Percentiles rank a stretch among this genome's conserved stretches.
phyloP scores from a whole-genome alignment of 2,888 invertebrate species.

The Tolmerus cingulatus region DNA sequence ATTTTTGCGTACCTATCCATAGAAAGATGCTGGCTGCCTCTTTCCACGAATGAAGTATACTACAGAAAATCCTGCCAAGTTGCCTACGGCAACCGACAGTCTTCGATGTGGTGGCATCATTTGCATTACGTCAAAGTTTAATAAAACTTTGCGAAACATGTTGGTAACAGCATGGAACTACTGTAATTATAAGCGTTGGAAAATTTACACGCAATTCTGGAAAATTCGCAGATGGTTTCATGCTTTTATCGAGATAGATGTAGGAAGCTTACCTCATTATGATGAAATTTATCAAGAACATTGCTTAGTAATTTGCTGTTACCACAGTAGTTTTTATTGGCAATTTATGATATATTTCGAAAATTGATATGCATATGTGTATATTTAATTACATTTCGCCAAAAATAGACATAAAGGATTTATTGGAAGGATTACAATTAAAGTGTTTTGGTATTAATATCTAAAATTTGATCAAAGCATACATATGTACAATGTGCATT shows the following conservation, averaged over 20 bases:
- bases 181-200: conserved; percentile 7
- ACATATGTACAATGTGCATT: too few relatives aligned
- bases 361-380: neutral
- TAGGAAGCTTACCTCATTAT: neutral
- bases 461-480: too few relatives aligned
- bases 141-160: conserved; percentile 23
- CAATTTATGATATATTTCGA: neutral
- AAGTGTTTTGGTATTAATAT: too few relatives aligned
- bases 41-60: neutral
- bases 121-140: conserved; percentile 28
- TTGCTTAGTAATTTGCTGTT: neutral
- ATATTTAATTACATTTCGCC: neutral
- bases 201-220: conserved; percentile 18
- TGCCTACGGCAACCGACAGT: neutral
- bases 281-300: neutral
- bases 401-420: neutral
- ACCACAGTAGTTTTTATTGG: neutral
- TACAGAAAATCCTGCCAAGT: neutral
- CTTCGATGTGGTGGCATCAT: neutral
- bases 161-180: neutral
- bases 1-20: neutral
- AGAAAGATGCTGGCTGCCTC: neutral
- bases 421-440: too few relatives aligned
- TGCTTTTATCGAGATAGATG: conserved; percentile 15
- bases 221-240: conserved; percentile 14